These are phyloP conservation scores for Microctonus hyperodae DNA, from an alignment of 2,888 invertebrate genomes.

Conservation along the genomic window DNA sequence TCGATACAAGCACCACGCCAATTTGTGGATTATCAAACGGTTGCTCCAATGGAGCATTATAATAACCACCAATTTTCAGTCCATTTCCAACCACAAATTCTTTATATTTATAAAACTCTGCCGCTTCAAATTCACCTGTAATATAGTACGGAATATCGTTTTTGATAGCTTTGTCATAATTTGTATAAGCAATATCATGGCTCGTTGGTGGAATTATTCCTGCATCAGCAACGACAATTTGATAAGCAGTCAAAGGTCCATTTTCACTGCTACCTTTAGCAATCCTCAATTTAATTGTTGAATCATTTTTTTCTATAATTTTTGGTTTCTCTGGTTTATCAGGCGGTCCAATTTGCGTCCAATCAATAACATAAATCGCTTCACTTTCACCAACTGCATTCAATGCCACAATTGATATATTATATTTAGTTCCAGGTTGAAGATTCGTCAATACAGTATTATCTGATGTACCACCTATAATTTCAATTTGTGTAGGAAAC, in stretches of 20 bases:
- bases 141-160: conserved; percentile 82
- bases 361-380: conserved; percentile 66
- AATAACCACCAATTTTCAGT: conserved; percentile 75
- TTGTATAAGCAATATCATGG: conserved; percentile 65
- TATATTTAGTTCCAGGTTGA: conserved; percentile 79
- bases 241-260: conserved; percentile 80
- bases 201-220: conserved; percentile 70
- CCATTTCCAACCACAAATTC: conserved; percentile 82
- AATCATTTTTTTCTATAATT: conserved; percentile 69
- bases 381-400: conserved; percentile 71
- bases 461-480: conserved; percentile 56
- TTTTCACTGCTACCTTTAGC: conserved; percentile 75
- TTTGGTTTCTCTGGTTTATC: conserved; percentile 71
- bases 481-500: conserved; percentile 51
- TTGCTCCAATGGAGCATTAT: conserved; percentile 75
- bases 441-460: conserved; percentile 63
- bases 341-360: conserved; percentile 78
- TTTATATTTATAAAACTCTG: conserved; percentile 63
- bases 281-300: conserved; percentile 73
- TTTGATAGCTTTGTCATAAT: conserved; percentile 72
- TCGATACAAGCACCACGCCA: conserved; percentile 63
- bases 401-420: conserved; percentile 74
- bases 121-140: conserved; percentile 78
- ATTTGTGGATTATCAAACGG: conserved; percentile 45
- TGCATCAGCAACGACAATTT: conserved; percentile 76